These are phyloP conservation scores for Dendrolimus pini DNA, from an alignment of 2,888 invertebrate species.

Conservation along the genomic window DNA sequence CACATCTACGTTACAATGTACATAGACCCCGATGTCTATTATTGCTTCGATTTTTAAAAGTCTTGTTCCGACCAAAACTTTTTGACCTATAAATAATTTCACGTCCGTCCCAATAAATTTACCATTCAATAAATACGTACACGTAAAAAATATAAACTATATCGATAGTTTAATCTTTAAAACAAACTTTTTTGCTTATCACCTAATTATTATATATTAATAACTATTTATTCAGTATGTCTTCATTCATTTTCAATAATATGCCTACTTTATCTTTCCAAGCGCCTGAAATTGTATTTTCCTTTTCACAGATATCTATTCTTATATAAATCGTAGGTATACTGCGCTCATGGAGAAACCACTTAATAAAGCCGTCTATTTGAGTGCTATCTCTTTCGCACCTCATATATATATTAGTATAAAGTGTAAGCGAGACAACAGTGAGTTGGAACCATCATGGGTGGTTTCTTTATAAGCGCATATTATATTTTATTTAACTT, in stretches of 20 bases:
- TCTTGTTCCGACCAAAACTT: conserved; percentile 68
- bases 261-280: conserved; percentile 75
- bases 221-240: conserved; percentile 74
- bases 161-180: conserved; percentile 77
- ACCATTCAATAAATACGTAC: conserved; percentile 77
- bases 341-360: conserved; percentile 1
- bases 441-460: not conserved
- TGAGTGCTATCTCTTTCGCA: not conserved
- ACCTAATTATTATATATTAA: conserved; percentile 71
- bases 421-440: not conserved
- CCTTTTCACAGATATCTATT: conserved; percentile 46
- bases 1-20: conserved; percentile 71
- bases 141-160: conserved; percentile 78
- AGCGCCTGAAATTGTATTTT: conserved; percentile 66
- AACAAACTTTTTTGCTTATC: conserved; percentile 67
- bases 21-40: conserved; percentile 70
- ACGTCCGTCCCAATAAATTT: conserved; percentile 74
- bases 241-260: conserved; percentile 71
- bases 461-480: conserved; percentile 9
- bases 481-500: conserved; percentile 45
- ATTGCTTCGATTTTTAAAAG: conserved; percentile 75
- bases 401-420: not conserved
- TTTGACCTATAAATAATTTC: conserved; percentile 73
- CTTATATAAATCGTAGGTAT: conserved; percentile 53
- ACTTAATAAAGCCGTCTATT: not conserved